Evolutionary conservation across 2,888 invertebrate species (phyloP), one percentile per base, ranked within the genome.

Genomic region (Ophion costatus): DNA sequence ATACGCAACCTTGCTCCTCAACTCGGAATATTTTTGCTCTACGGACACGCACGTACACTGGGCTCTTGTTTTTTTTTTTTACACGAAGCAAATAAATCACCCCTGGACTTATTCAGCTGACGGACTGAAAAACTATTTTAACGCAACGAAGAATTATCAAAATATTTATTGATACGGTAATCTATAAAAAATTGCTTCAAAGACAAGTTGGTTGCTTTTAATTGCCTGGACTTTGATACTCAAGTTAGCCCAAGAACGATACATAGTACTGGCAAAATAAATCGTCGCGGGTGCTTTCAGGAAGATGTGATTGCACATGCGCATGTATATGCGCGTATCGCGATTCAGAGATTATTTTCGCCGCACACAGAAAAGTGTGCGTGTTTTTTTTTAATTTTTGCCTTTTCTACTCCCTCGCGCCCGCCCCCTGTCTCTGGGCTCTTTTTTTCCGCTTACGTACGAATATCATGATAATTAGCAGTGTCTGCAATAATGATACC

Each of bases 401-500:
- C 42, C 61, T 17, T 59, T 59, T 73, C 51, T 71, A n/a, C 57
- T 29, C 73, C 5, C 38, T 9, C 38, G 38, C 38, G 7, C 38
- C 38, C 38, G 7, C 6, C 38, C 38, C 38, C 38, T 38, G 38
- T 45, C 73, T 24, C 45, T 17, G 17, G 51, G 17, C 51, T 51
- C 51, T 17, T 51, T 51, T 51, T 63, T 66, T 74, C 66, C 20
- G 59, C 69, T 80, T 77, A 64, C 63, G 29, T 57, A 85, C 61
- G 73, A 82, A 82, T 85, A 85, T 82, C 80, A 73, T 69, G 82
- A 85, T 85, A 85, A 85, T 85, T 80, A 85, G 82, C 79, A 82
- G 79, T 84, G 82, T 84, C 78, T 20, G 79, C 77, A 80, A 82
- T 82, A 85, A 85, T 85, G 80, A 83, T 82, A 85, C 74, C 67